Conservation (phyloP, 2,888 invertebrate species). For the Ichneumoninae sp. region DNA sequence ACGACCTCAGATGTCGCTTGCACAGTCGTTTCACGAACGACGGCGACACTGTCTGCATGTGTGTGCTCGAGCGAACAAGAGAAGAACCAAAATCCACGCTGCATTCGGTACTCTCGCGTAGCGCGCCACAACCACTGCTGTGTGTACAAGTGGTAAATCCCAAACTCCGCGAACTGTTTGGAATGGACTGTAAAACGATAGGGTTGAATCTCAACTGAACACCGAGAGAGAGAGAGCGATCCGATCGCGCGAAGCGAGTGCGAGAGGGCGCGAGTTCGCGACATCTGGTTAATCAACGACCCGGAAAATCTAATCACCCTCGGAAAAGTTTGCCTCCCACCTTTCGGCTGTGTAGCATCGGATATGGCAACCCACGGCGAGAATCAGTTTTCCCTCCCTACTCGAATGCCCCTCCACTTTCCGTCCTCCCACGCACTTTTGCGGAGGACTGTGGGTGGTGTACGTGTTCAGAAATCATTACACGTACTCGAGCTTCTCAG, state of each 20-base stretch:
- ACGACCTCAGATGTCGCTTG: constrained; percentile 59
- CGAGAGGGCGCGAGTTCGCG: constrained; percentile 45
- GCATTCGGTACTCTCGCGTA: constrained; percentile 6
- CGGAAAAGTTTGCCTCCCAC: constrained; percentile 45
- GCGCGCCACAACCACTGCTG: neutral
- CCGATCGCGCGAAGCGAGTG: constrained; percentile 15
- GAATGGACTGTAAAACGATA: constrained; percentile 65
- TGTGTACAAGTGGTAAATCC: constrained; percentile 56
- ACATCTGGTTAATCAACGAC: constrained; percentile 66
- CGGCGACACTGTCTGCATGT: constrained; percentile 24
- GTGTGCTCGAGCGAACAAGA: constrained; percentile 14
- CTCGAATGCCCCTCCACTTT: neutral
- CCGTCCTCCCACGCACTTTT: constrained; percentile 21
- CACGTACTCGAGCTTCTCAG: constrained; percentile 27
- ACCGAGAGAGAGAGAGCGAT: constrained; percentile 23
- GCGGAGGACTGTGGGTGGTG: neutral
- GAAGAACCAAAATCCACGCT: constrained; percentile 20
- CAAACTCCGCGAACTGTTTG: constrained; percentile 59
- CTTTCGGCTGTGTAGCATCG: constrained; percentile 16
- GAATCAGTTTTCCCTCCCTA: neutral
- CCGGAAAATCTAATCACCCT: constrained; percentile 64
- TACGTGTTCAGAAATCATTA: constrained; percentile 62
- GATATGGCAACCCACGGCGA: constrained; percentile 26
- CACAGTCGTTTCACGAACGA: constrained; percentile 54
- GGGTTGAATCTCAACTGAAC: constrained; percentile 49